These are phyloP conservation scores for Nomada hirtipes DNA, from an alignment of 2,888 invertebrate genomes.

Conservation along the genomic window DNA sequence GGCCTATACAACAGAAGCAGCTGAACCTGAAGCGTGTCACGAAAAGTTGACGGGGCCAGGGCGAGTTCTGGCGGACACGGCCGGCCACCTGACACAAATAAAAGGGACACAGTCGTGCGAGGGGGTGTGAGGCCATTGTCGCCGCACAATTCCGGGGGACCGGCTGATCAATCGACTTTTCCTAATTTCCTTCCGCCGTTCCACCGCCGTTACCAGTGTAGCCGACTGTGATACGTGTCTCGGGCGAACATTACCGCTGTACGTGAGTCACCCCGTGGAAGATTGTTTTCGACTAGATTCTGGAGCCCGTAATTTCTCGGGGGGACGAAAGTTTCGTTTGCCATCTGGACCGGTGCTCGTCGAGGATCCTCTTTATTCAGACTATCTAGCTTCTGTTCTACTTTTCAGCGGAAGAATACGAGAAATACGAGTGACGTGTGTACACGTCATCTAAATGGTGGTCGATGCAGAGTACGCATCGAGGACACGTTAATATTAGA, in stretches of 20 bases:
- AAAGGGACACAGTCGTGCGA: conserved; percentile 40
- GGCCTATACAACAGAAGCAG: conserved; percentile 51
- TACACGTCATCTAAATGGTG: conserved; percentile 3
- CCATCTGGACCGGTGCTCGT: too few species aligned
- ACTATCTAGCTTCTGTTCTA: too few species aligned
- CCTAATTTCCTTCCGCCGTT: conserved; percentile 56
- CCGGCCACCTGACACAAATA: conserved; percentile 64
- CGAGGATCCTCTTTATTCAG: too few species aligned
- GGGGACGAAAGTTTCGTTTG: too few species aligned
- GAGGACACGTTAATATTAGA: conserved; percentile 36
- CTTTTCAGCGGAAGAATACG: too few species aligned
- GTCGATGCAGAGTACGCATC: background rate
- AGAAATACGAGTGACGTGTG: too few species aligned
- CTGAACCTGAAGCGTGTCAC: conserved; percentile 73
- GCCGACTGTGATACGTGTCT: conserved; percentile 23
- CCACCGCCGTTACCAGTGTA: background rate
- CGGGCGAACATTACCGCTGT: background rate
- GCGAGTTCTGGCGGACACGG: conserved; percentile 37
- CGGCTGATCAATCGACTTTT: conserved; percentile 67
- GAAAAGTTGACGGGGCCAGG: conserved; percentile 63
- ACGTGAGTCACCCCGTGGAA: background rate
- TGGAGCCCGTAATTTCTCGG: too few species aligned
- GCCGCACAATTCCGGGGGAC: conserved; percentile 47
- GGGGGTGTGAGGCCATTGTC: conserved; percentile 55
- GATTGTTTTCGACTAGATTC: conserved; percentile 2